A percentile compares a stretch with the other conserved stretches of the same genome.
Evolutionary conservation across 2,888 invertebrate species (phyloP).

Genomic region (Diarsia rubi): DNA sequence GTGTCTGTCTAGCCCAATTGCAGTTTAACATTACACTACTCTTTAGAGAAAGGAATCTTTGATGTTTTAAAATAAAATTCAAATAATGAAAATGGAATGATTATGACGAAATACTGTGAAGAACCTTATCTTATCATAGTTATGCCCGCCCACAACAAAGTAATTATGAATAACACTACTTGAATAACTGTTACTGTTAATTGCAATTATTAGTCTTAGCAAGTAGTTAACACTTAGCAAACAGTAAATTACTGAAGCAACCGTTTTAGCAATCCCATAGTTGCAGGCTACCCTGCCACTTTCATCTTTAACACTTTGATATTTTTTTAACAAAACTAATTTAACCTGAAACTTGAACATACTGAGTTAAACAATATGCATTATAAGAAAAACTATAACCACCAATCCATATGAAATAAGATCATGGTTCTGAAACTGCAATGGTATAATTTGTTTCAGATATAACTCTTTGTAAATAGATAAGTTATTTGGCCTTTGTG

Average conservation of each 20-base stretch:
- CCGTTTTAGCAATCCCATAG: neutral
- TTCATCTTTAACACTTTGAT: neutral
- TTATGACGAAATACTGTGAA: slow-evolving; percentile 8
- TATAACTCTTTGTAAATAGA: neutral
- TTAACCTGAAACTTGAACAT: neutral
- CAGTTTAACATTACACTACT: neutral
- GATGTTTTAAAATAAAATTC: neutral
- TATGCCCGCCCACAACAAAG: slow-evolving; percentile 16
- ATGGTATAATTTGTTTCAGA: neutral
- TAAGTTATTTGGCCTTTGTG: slow-evolving; percentile 8
- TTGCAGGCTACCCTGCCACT: too few species aligned
- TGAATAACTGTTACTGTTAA: neutral
- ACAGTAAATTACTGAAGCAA: neutral
- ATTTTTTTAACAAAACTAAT: neutral
- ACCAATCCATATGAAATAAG: neutral
- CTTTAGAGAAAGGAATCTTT: neutral
- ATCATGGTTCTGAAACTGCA: neutral
- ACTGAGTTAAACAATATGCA: neutral
- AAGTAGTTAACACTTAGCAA: neutral
- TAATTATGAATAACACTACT: neutral
- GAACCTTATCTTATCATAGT: slow-evolving; percentile 49
- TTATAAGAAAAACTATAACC: neutral
- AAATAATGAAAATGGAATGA: neutral
- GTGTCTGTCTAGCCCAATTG: neutral
- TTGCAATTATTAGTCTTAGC: too few species aligned